Evolutionary conservation across 2,888 invertebrate species (phyloP), one percentile per base, ranked within the genome.

Genomic region (Ecliptopera silaceata): DNA sequence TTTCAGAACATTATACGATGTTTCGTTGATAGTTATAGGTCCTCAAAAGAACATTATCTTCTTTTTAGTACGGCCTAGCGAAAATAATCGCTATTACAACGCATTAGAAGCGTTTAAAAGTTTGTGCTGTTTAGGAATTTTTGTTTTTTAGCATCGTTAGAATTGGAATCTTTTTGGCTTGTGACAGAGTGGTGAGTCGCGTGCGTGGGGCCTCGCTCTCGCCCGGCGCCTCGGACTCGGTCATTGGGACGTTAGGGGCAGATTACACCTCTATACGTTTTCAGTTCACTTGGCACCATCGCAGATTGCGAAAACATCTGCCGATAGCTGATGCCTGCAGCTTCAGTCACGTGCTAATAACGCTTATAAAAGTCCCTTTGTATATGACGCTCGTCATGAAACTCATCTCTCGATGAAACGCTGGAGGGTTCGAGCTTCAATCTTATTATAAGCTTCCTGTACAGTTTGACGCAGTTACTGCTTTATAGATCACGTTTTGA

Each of bases 211-310:
- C n/a, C n/a, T n/a, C 34, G 42, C 0, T 17, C 49, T 31, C 55
- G 55, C 44, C 48, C 44, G 44, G 8, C 48, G 54, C 22, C 39
- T 26, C 38, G 48, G 17, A 15, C 31, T 49, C 48, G 36, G 43
- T 54, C 47, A 54, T 54, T 54, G 54, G 43, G 48, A 48, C 48
- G 48, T 44, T 49, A 54, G 55, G 55, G 48, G 39, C 49, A 49
- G 36, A 45, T 56, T 39, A 56, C 22, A 56, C 38, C 44, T 49
- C 49, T 10, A 49, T 39, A 44, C 32, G 55, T 56, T 49, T 45
- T 44, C 44, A 49, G 39, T 49, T 56, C 31, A 48, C 38, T 44
- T 44, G 55, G 55, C 55, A 31, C 36, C 48, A 17, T 8, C 38
- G 11, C 31, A 17, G 32, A 18, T 34, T n/a, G 32, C 11, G 22